phyloP scores from a whole-genome alignment of 2,113 vertebrate genomes.

The Strigops habroptila region DNA sequence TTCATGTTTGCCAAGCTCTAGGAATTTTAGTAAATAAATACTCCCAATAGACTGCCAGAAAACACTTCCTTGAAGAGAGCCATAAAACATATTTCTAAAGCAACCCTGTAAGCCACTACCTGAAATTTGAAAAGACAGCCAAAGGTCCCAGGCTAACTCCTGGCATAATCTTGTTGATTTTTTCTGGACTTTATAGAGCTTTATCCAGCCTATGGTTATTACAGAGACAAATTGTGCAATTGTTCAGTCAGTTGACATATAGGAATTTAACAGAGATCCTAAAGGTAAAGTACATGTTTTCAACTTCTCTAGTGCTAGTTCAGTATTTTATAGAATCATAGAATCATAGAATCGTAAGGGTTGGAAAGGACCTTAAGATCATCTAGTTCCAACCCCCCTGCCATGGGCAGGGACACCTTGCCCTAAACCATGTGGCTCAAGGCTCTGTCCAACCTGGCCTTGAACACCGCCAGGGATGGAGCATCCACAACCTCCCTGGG shows the following conservation, averaged over 20 bases:
- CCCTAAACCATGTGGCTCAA: too few species aligned
- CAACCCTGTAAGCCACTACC: slow-evolving; percentile 60
- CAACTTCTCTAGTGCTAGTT: neutral
- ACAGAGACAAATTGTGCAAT: neutral
- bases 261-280: neutral
- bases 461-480: too few species aligned
- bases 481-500: too few species aligned
- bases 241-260: neutral
- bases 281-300: neutral
- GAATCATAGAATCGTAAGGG: too few species aligned
- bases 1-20: slow-evolving; percentile 76
- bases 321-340: too few species aligned
- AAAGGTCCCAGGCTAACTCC: neutral
- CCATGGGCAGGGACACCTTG: too few species aligned
- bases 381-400: too few species aligned
- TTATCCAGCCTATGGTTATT: neutral
- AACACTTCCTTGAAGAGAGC: slow-evolving; percentile 71
- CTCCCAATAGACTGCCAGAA: slow-evolving; percentile 75
- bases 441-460: too few species aligned
- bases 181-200: neutral
- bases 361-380: too few species aligned
- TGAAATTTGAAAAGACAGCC: slow-evolving; percentile 54
- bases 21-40: slow-evolving; percentile 79
- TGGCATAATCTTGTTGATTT: neutral
- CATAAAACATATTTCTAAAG: slow-evolving; percentile 78